Evolutionary conservation across 2,113 vertebrate species (phyloP).

Genomic region (Nicator chloris): DNA sequence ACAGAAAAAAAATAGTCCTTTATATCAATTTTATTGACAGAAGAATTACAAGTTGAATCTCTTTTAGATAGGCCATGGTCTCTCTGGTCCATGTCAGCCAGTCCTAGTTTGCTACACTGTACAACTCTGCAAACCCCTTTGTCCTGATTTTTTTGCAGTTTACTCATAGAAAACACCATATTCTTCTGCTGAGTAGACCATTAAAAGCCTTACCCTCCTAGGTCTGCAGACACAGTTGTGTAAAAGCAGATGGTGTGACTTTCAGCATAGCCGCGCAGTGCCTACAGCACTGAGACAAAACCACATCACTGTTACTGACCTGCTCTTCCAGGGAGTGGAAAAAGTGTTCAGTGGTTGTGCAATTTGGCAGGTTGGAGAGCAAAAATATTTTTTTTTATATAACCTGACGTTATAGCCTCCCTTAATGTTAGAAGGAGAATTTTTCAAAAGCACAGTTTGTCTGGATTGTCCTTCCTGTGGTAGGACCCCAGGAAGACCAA

Average conservation of each 20-base stretch:
- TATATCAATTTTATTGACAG: not conserved
- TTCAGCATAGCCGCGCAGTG: fast-evolving
- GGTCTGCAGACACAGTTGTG: not conserved
- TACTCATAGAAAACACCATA: not conserved
- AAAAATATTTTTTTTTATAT: not conserved
- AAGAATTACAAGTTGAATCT: not conserved
- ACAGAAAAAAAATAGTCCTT: not conserved
- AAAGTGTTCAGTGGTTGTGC: not conserved
- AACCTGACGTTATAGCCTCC: not conserved
- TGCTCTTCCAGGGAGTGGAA: not conserved
- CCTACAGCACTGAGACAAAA: not conserved
- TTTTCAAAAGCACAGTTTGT: not conserved
- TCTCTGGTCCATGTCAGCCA: not conserved
- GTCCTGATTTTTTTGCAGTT: not conserved
- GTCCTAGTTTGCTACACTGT: not conserved
- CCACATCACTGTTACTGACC: not conserved
- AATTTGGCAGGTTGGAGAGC: not conserved
- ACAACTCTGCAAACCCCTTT: not conserved
- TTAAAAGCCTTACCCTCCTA: not conserved
- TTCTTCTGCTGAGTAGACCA: not conserved
- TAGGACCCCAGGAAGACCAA: not conserved
- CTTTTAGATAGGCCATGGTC: not conserved
- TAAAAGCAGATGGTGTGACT: not conserved
- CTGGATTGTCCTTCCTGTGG: not conserved
- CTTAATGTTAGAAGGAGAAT: not conserved